These are phyloP conservation scores for Amphibalanus amphitrite DNA, from an alignment of 1,140 invertebrate genomes.

Conservation along the genomic window DNA sequence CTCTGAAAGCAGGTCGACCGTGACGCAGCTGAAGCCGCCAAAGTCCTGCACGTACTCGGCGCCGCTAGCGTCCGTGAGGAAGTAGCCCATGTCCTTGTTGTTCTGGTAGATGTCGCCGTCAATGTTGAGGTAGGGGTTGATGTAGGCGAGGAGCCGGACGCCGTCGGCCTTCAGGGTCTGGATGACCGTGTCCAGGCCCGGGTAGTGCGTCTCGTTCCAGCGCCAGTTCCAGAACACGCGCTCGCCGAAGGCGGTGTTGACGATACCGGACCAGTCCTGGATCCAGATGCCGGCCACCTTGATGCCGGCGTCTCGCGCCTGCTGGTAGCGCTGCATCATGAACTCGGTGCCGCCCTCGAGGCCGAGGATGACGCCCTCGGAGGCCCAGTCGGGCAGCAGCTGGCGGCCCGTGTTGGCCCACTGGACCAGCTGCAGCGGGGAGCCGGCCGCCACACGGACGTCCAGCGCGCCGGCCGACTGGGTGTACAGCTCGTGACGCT, in stretches of 20 bases:
- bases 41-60: conserved; percentile 23
- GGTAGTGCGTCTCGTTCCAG: conserved; percentile 25
- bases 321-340: conserved; percentile 21
- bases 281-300: conserved; percentile 27
- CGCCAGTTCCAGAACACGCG: conserved; percentile 31
- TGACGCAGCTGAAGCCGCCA: conserved; percentile 26
- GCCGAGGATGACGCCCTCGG: conserved; percentile 25
- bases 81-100: conserved; percentile 20
- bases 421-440: conserved; percentile 19
- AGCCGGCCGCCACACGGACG: conserved; percentile 15
- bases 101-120: conserved; percentile 23
- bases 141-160: conserved; percentile 25
- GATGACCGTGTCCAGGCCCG: conserved; percentile 24
- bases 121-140: conserved; percentile 27
- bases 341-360: conserved; percentile 23
- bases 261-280: conserved; percentile 29
- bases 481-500: conserved; percentile 22
- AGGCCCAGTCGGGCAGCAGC: conserved; percentile 25
- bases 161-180: conserved; percentile 20
- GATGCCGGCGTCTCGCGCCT: conserved; percentile 21
- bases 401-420: conserved; percentile 19
- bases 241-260: conserved; percentile 26
- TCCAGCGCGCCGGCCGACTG: conserved; percentile 16
- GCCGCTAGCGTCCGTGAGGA: conserved; percentile 21
- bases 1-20: conserved; percentile 25